Base-by-base conservation (phyloP, 2,113 vertebrate species). In the Pomatorhinus ruficollis region DNA sequence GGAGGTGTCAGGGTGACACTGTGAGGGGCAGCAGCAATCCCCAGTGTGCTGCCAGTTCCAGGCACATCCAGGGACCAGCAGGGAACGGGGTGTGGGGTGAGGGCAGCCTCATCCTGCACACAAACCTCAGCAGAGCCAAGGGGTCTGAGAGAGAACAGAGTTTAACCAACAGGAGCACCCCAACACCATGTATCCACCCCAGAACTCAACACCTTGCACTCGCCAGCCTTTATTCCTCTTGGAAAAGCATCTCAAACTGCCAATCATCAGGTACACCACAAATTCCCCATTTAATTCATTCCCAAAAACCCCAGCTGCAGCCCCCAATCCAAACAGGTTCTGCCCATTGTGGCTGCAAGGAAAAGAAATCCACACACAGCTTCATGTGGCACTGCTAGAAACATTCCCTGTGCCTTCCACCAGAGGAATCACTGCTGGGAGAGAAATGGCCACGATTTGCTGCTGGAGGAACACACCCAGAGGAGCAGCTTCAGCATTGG, bases 161-260 rank as follows among this genome's bases (percentile, higher is more conserved):
- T 42, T 59, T 4, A 39, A 44, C 35, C 30, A 64, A 13, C 45
- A 57, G 68, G 35, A 64, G 20, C 20, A 2, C 1, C 45, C 59
- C 44, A n/a, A 1, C 7, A 1, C 6, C 4, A 54, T 1, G 0
- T 1, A 40, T 6, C 28, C 11, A 8, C 21, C 30, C 13, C 37
- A 11, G 37, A 40, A 49, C 35, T 16, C 40, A 40, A 24, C 1
- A 24, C 35, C 68, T 49, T 35, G 9, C 70, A 24, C 27, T 12
- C 3, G 2, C 31, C 74, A 52, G 47, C 35, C 54, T 83, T 50
- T 21, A 6, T 15, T 69, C 28, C 69, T 37, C 79, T 45, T 19
- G n/a, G 37, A 53, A 90, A 68, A 60, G 0, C 65, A 33, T 11
- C 15, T 50, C 69, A 20, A 68, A 31, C 45, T 10, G 19, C n/a